Conservation (phyloP, 2,888 invertebrate species). For the Drosophila paranaensis region DNA sequence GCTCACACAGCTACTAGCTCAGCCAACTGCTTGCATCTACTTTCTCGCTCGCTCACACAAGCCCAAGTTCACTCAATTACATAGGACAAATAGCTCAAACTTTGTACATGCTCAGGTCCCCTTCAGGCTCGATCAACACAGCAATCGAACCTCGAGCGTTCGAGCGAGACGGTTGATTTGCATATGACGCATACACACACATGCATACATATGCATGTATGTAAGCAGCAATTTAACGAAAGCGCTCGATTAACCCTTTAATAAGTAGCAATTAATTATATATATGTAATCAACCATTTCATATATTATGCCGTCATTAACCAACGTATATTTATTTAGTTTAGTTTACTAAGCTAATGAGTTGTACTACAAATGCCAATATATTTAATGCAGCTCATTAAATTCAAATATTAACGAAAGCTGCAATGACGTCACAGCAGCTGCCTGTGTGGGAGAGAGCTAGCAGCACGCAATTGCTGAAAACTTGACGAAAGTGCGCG, state of each 20-base stretch:
- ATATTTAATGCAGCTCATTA: background rate
- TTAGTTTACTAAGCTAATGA: slow-evolving; percentile 1
- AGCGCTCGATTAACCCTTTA: background rate
- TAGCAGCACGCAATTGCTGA: too few species aligned
- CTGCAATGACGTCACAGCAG: background rate
- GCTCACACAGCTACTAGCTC: background rate
- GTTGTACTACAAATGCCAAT: background rate
- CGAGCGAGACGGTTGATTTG: background rate
- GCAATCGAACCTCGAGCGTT: background rate
- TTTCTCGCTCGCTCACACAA: background rate
- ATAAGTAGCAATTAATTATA: background rate
- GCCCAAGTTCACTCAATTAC: background rate
- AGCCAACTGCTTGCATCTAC: background rate
- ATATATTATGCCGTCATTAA: background rate
- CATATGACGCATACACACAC: background rate
- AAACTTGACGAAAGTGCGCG: background rate
- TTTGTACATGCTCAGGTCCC: background rate
- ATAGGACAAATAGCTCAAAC: background rate
- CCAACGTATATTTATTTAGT: background rate
- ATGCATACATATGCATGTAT: background rate
- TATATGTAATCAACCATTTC: background rate
- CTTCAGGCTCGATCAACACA: background rate
- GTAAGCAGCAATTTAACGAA: background rate
- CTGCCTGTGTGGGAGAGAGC: background rate
- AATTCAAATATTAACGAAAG: slow-evolving; percentile 1